Evolutionary conservation across 92 coral and sea anemone species (phyloP), one percentile per base, ranked within the genome.

Genomic region (Epizoanthus stellaris): DNA sequence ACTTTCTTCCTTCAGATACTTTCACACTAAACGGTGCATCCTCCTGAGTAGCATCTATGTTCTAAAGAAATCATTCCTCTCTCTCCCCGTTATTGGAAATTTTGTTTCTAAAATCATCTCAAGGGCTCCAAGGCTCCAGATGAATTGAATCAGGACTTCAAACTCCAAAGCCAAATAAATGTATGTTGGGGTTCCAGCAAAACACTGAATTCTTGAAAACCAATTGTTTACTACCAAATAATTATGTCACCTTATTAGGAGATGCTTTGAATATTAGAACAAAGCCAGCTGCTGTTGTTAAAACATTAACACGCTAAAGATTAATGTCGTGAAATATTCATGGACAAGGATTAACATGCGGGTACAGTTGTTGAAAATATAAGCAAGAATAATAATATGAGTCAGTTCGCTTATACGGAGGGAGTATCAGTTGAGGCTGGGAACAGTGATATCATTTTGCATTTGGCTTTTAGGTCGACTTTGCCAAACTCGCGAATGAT

Each of bases 401-500:
- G 15, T 67, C 42, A 67, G 16, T 67, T 67, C 25, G n/a, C 45
- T 36, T 23, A 34, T 66, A 23, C 16, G 5, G 77, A 30, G 21
- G 5, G 45, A 9, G 68, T 39, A 9, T 16, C 60, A 20, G 34
- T 34, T 56, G 40, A 9, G 25, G 59, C 21, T 4, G 3, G 20
- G 45, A 12, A 8, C 63, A 30, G 11, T 54, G 38, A 6, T 9
- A 56, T 73, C n/a, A 2, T 56, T 4, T 15, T 36, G 10, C 4
- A 68, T 68, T 75, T 14, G 10, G 56, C 56, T 57, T 47, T 23
- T 52, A 94, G 98, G 92, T 94, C n/a, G 98, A 94, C 80, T 92
- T 86, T 71, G 82, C 89, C 34, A 94, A 92, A 85, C 90, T 94
- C 21, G 91, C 98, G 73, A 89, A 91, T 66, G 95, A 94, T 83